These are phyloP conservation scores for Saccostrea echinata DNA, from an alignment of 1,140 invertebrate genomes.

Conservation along the genomic window DNA sequence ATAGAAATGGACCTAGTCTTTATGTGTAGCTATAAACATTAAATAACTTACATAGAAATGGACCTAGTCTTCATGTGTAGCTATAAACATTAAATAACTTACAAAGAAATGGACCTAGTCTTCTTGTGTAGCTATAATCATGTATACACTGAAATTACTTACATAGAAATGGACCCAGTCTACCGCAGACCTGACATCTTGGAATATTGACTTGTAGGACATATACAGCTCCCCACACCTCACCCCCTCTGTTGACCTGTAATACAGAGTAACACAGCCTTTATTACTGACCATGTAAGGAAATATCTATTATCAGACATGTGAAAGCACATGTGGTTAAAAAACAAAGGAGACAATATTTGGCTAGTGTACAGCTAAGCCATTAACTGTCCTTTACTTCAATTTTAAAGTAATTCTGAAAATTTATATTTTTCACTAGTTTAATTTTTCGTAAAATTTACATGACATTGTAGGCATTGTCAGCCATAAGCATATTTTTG, in stretches of 20 bases:
- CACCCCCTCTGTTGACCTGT: slow-evolving; percentile 86
- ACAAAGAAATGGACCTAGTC: background rate
- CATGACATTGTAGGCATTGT: too few relatives aligned
- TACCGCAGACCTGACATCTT: slow-evolving; percentile 96
- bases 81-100: too few relatives aligned
- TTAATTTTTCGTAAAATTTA: too few relatives aligned
- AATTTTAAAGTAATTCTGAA: too few relatives aligned
- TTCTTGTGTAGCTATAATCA: background rate
- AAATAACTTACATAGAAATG: too few relatives aligned
- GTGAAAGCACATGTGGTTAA: background rate
- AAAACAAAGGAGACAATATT: background rate
- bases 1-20: too few relatives aligned
- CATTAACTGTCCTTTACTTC: background rate
- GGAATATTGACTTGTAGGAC: slow-evolving; percentile 98
- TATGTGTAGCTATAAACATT: too few relatives aligned
- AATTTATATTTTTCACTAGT: slow-evolving; percentile 81
- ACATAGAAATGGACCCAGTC: slow-evolving; percentile 90
- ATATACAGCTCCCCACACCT: slow-evolving; percentile 95
- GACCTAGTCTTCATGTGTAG: too few relatives aligned
- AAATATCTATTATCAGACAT: too few relatives aligned
- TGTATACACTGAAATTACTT: slow-evolving; percentile 45
- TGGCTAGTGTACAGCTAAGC: background rate
- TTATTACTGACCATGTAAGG: background rate
- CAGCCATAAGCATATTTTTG: too few relatives aligned
- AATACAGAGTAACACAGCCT: slow-evolving; percentile 39